Evolutionary conservation across 2,113 vertebrate genomes (phyloP).

Genomic region (Tylochromis polylepis): DNA sequence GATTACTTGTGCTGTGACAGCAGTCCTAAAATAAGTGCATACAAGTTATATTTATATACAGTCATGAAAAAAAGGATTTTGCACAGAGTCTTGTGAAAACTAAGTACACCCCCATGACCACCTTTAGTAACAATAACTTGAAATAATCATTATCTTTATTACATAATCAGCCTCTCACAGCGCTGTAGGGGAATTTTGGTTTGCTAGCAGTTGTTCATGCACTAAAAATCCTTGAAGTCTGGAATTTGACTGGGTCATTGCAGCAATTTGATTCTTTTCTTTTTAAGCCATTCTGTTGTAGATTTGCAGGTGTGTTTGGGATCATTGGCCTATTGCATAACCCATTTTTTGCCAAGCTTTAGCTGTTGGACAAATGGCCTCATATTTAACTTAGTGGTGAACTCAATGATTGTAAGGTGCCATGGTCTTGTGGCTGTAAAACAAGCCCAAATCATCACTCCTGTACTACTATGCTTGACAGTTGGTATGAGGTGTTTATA

Average conservation of each 20-base stretch:
- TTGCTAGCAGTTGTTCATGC: not conserved
- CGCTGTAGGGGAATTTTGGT: rapidly evolving
- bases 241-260: not conserved
- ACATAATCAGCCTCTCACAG: not conserved
- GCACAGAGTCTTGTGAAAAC: not conserved
- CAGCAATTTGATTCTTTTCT: not conserved
- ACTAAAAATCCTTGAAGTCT: not conserved
- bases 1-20: not conserved
- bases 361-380: not conserved
- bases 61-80: not conserved
- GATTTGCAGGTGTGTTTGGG: not conserved
- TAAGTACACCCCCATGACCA: not conserved
- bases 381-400: not conserved
- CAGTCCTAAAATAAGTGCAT: not conserved
- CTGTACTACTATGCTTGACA: not conserved
- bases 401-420: not conserved
- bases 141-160: not conserved
- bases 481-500: not conserved
- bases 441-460: not conserved
- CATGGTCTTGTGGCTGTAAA: not conserved
- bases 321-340: not conserved
- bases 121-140: not conserved
- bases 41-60: not conserved
- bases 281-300: not conserved
- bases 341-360: not conserved